These are phyloP conservation scores for Botia almorhae DNA, from an alignment of 2,797 vertebrate species.

Conservation along the genomic window DNA sequence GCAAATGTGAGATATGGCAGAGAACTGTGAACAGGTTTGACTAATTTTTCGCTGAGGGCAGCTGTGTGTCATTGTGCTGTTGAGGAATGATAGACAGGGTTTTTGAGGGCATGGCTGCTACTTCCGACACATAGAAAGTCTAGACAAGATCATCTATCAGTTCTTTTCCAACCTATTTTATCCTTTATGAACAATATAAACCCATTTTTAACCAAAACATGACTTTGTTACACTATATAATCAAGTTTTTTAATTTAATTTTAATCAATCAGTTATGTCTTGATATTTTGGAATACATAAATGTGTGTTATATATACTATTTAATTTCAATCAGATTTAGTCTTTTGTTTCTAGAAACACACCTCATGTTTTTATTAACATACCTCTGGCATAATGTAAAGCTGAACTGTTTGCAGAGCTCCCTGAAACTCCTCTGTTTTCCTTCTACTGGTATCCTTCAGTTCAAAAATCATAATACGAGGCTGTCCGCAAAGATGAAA, in stretches of 20 bases:
- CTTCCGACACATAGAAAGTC: neutral
- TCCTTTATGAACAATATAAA: neutral
- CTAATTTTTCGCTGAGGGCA: neutral
- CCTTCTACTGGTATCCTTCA: slow-evolving; percentile 43
- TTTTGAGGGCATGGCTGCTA: neutral
- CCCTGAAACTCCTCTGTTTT: slow-evolving; percentile 39
- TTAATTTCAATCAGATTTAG: neutral
- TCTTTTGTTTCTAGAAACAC: slow-evolving; percentile 25
- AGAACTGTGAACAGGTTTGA: neutral
- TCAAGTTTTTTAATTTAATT: neutral
- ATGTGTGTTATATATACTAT: too few relatives aligned
- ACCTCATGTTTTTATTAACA: slow-evolving; percentile 33
- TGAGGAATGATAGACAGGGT: neutral
- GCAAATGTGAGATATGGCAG: neutral
- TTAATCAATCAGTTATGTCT: neutral
- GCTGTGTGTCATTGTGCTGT: neutral
- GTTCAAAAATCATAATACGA: slow-evolving; percentile 41
- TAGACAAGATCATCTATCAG: neutral
- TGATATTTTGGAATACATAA: neutral
- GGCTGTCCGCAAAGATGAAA: slow-evolving; percentile 59
- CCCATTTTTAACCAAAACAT: neutral
- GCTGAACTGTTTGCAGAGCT: slow-evolving; percentile 40
- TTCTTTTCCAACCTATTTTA: too few relatives aligned
- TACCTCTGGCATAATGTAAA: slow-evolving; percentile 39
- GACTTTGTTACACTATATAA: neutral